Percentiles rank a stretch among this genome's conserved stretches.
These are phyloP conservation scores for Megaceryle maxima DNA, from an alignment of 2,113 vertebrate genomes.

Conservation along the genomic window DNA sequence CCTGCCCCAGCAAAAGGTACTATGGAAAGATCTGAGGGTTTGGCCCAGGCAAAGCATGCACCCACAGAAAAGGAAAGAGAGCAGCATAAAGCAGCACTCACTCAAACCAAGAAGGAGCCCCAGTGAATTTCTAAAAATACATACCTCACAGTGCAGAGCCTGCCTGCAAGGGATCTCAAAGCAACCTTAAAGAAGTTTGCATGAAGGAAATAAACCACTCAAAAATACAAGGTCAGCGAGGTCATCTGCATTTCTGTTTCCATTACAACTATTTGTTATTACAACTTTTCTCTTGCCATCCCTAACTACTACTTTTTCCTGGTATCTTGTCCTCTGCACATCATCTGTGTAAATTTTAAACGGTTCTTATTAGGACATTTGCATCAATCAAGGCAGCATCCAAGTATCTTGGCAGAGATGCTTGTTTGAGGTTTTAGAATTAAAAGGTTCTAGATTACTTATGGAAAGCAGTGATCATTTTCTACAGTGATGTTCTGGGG, in stretches of 20 bases:
- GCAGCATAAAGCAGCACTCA: neutral
- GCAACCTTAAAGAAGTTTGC: neutral
- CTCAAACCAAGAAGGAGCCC: accelerated
- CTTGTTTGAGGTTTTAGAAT: neutral
- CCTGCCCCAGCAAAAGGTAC: accelerated
- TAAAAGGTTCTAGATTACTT: neutral
- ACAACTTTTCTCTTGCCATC: neutral
- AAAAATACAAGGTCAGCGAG: neutral
- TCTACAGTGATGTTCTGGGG: neutral
- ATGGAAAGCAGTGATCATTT: neutral
- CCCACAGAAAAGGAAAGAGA: neutral
- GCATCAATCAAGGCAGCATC: neutral
- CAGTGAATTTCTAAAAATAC: accelerated
- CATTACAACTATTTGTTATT: neutral
- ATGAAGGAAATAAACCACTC: neutral
- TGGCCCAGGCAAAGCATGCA: neutral
- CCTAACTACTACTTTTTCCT: neutral
- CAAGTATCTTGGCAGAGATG: neutral
- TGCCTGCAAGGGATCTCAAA: neutral
- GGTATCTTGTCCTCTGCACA: neutral
- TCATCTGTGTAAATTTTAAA: neutral
- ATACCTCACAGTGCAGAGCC: accelerated
- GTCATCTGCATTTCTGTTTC: neutral
- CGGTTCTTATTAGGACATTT: neutral
- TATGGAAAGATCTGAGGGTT: neutral